These are phyloP conservation scores for Galemys pyrenaicus DNA, from an alignment of 2,113 vertebrate species.

Conservation along the genomic window DNA sequence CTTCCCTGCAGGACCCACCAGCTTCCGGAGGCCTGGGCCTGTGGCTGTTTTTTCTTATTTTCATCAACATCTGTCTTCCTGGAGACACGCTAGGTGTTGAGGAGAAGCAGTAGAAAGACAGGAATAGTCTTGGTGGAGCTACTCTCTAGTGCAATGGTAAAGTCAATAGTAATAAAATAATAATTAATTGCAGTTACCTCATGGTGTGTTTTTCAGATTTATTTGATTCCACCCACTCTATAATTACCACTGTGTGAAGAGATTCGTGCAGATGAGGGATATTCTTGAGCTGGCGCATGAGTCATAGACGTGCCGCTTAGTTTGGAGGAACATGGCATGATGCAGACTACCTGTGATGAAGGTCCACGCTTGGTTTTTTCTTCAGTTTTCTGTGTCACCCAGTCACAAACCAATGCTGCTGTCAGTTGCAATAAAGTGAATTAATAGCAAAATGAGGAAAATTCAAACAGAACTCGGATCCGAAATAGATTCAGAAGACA, in stretches of 20 bases:
- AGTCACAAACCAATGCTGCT: not conserved
- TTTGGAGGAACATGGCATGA: not conserved
- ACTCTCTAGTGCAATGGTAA: not conserved
- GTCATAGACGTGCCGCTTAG: not conserved
- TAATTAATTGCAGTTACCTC: not conserved
- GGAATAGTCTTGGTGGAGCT: not conserved
- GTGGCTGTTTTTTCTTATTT: constrained; percentile 26
- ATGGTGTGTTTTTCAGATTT: not conserved
- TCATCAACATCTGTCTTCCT: not conserved
- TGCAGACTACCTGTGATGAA: not conserved
- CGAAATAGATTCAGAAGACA: not conserved
- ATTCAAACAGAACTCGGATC: not conserved
- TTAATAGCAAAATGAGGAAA: not conserved
- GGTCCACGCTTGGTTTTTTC: not conserved
- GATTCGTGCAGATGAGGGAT: not conserved
- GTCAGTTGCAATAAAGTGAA: not conserved
- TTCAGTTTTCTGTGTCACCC: not conserved
- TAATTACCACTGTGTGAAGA: not conserved
- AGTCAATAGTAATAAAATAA: not conserved
- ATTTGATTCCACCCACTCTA: not conserved
- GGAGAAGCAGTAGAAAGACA: not conserved
- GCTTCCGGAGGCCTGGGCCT: not conserved
- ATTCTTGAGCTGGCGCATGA: not conserved
- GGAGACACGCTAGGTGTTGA: not conserved
- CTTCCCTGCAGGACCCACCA: not conserved